Percentiles rank a stretch among this genome's conserved stretches.
These are phyloP conservation scores for Helicolenus hilgendorfi DNA, from an alignment of 2,797 vertebrate species.

Conservation along the genomic window DNA sequence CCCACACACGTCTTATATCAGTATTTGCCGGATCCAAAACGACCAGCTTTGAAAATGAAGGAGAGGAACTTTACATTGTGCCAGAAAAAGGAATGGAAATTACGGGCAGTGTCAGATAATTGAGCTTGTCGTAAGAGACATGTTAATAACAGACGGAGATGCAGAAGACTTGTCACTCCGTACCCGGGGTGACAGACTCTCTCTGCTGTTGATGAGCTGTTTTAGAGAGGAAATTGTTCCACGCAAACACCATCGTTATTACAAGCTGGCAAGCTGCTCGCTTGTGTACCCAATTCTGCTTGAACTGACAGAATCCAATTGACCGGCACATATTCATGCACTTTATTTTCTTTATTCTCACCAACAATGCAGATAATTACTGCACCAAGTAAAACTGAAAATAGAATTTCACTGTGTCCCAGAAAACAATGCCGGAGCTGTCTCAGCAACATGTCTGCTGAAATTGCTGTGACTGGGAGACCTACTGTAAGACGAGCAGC, in stretches of 20 bases:
- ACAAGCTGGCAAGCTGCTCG: slow-evolving; percentile 91
- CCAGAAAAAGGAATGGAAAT: slow-evolving; percentile 93
- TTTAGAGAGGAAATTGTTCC: slow-evolving; percentile 93
- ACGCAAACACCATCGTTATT: slow-evolving; percentile 93
- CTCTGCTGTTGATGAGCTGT: slow-evolving; percentile 93
- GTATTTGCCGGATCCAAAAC: slow-evolving; percentile 89
- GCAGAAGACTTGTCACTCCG: slow-evolving; percentile 92
- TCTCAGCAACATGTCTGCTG: slow-evolving; percentile 88
- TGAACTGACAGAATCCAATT: slow-evolving; percentile 94
- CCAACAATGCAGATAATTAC: slow-evolving; percentile 94
- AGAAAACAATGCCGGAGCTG: slow-evolving; percentile 91
- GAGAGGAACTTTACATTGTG: slow-evolving; percentile 94
- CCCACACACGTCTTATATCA: slow-evolving; percentile 91
- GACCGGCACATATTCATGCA: slow-evolving; percentile 93
- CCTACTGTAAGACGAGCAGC: slow-evolving; percentile 82
- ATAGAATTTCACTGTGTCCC: slow-evolving; percentile 92
- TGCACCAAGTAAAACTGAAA: slow-evolving; percentile 93
- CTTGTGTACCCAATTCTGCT: slow-evolving; percentile 92
- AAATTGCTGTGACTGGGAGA: slow-evolving; percentile 86
- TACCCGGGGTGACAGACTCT: slow-evolving; percentile 92
- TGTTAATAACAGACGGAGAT: slow-evolving; percentile 93
- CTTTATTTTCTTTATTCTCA: slow-evolving; percentile 94
- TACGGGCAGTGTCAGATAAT: slow-evolving; percentile 94
- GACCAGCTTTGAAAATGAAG: slow-evolving; percentile 91
- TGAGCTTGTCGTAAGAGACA: slow-evolving; percentile 94